A percentile compares a stretch with the other conserved stretches of the same genome.
phyloP scores from a whole-genome alignment of 1,140 invertebrate species.

The Caenorhabditis latens region DNA sequence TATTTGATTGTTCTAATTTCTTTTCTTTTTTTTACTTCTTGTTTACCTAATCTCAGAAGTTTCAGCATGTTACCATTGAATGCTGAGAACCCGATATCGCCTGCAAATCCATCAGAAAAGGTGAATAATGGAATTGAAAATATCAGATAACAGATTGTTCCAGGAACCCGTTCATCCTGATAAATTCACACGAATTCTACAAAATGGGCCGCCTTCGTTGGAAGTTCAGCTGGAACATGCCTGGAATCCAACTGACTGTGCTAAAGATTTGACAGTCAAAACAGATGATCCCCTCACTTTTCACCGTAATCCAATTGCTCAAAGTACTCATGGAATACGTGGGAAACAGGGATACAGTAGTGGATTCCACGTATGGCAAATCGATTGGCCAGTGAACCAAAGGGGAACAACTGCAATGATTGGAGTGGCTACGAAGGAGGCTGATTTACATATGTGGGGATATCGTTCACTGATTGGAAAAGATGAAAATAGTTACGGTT shows the following conservation, averaged over 20 bases:
- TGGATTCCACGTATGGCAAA: constrained; percentile 97
- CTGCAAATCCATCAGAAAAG: no score
- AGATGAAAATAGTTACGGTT: constrained; percentile 96
- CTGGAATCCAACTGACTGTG: constrained; percentile 97
- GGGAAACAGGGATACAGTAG: constrained; percentile 93
- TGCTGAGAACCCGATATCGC: no score
- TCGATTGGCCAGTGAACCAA: constrained; percentile 94
- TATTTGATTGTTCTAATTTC: no score
- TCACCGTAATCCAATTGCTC: constrained; percentile 96
- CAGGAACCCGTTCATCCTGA: constrained; percentile 18
- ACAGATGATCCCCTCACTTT: constrained; percentile 97
- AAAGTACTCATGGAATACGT: constrained; percentile 98
- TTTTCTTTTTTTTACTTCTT: no score
- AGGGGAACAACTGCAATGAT: constrained; percentile 97
- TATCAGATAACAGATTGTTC: no score
- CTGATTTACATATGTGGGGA: constrained; percentile 80
- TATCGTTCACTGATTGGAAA: constrained; percentile 84
- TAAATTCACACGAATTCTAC: constrained; percentile 66
- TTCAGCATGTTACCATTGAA: no score
- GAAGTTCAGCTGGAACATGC: constrained; percentile 70
- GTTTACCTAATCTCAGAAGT: no score
- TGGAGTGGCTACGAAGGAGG: constrained; percentile 87
- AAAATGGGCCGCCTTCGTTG: constrained; percentile 35
- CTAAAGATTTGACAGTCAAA: constrained; percentile 98
- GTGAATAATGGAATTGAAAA: no score